These are phyloP conservation scores for Drosophila eugracilis DNA, from an alignment of 1,140 invertebrate genomes.

Conservation along the genomic window DNA sequence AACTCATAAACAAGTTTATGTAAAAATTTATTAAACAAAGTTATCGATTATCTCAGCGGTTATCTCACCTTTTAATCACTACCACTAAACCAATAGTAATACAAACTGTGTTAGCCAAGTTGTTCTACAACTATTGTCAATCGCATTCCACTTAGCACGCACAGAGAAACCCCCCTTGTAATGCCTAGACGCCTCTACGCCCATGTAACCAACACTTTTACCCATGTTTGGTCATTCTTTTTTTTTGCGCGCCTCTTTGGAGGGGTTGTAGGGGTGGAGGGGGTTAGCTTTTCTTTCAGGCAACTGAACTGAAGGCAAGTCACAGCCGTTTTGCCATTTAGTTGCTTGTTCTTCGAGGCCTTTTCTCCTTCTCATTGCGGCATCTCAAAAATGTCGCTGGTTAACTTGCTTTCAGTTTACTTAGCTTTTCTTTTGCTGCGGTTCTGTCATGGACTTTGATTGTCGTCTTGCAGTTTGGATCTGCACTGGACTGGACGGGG, in stretches of 20 bases:
- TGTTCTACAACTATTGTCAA: conserved; percentile 31
- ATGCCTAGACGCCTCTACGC: conserved; percentile 14
- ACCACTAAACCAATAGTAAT: not conserved
- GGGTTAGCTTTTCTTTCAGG: too few relatives aligned
- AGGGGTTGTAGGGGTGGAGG: too few relatives aligned
- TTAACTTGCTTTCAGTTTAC: conserved; percentile 80
- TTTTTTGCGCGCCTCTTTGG: conserved; percentile 62
- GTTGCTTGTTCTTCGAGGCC: conserved; percentile 55
- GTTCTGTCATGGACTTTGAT: conserved; percentile 67
- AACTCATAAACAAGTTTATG: too few relatives aligned
- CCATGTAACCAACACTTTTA: conserved; percentile 54
- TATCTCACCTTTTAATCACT: not conserved
- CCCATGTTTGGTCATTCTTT: conserved; percentile 64
- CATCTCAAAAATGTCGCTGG: conserved; percentile 81
- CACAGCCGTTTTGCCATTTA: conserved; percentile 51
- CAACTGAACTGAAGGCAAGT: too few relatives aligned
- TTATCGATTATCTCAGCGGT: not conserved
- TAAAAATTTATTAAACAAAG: not conserved
- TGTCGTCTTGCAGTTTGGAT: conserved; percentile 46
- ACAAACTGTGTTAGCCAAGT: conserved; percentile 15
- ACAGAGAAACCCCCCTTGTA: conserved; percentile 4
- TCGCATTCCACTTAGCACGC: conserved; percentile 33
- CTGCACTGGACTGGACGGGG: not conserved
- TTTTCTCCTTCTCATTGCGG: conserved; percentile 59
- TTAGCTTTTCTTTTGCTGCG: conserved; percentile 58